Evolutionary conservation across 30 jellyfish, hydroid and myxozoan species (phyloP), one percentile per base, ranked within the genome.

Genomic region (Catostylus mosaicus): DNA sequence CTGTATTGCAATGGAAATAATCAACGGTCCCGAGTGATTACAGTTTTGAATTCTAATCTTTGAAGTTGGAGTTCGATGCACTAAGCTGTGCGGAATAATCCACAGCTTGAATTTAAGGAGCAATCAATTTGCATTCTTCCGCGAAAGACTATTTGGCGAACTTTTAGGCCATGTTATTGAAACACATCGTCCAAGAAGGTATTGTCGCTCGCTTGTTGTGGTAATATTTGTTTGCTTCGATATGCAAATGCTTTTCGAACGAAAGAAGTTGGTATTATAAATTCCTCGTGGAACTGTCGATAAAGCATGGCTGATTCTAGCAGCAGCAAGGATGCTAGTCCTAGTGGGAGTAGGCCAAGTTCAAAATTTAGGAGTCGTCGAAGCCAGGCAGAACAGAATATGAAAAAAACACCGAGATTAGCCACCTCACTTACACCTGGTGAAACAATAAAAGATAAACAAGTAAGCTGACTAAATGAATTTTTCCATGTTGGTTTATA

Each of bases 381-480:
- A 34, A 82, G 86, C 40, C 85, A 68, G 61, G 69, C 75, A 43
- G 92, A 82, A 65, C 92, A 68, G 56, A 82, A 38, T 62, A 23
- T 82, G 81, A 82, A 82, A 48, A 82, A 82, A 57, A 64, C 92
- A 51, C 72, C 96, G 11, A 59, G 96, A 31, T 31, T 86, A 32
- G 92, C 92, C 52, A 75, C 96, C 35, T 68, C 96, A 47, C 86
- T 86, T 10, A 86, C 96, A 38, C 90, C 96, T n/a, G 96, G 89
- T 22, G 96, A 86, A 86, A 75, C 95, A 40, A 86, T 86, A 23
- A 86, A 86, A 66, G 96, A 86, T 65, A 86, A 86, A 38, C 96
- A 86, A 75, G 96, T 86, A 70, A 51, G 61, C 31, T 45, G 24
- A 8, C n/a, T n/a, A n/a, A n/a, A n/a, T n/a, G n/a, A n/a, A 27